A percentile compares a stretch with the other conserved stretches of the same genome.
Conservation (phyloP, 2,888 invertebrate species). For the Microdon myrmicae region DNA sequence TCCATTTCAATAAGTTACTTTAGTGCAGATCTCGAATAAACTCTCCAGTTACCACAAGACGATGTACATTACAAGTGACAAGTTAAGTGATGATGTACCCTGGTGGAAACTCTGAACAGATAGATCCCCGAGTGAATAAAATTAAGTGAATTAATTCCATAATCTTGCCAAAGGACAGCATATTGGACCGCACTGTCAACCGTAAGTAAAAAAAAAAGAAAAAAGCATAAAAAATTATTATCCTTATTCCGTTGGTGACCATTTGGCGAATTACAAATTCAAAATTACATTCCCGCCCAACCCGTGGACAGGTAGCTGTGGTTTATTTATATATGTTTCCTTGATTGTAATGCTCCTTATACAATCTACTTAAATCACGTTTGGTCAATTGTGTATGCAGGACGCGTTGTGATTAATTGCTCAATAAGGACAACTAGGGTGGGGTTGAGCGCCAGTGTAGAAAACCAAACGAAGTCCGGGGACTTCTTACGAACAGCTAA, state of each 20-base stretch:
- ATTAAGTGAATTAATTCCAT: constrained; percentile 1
- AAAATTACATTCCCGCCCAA: constrained; percentile 42
- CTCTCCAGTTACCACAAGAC: background rate
- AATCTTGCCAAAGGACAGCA: constrained; percentile 13
- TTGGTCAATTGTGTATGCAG: constrained; percentile 59
- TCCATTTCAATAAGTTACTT: constrained; percentile 38
- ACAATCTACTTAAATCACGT: constrained; percentile 57
- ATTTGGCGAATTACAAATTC: constrained; percentile 27
- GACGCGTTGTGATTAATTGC: constrained; percentile 62
- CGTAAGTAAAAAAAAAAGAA: constrained; percentile 42
- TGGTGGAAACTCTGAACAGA: too few species aligned
- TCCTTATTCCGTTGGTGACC: constrained; percentile 14
- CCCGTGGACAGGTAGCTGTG: constrained; percentile 26
- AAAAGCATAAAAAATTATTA: constrained; percentile 25
- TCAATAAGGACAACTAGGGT: constrained; percentile 48
- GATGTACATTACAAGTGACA: constrained; percentile 1
- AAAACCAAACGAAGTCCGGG: background rate
- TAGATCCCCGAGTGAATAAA: constrained; percentile 20
- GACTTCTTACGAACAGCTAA: too few species aligned
- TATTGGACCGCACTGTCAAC: too few species aligned
- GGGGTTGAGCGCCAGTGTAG: constrained; percentile 7
- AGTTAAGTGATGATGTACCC: too few species aligned
- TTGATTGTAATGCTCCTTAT: constrained; percentile 44
- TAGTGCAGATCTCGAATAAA: background rate
- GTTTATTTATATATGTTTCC: too few species aligned